Percentiles rank a stretch among this genome's conserved stretches.
phyloP scores from a whole-genome alignment of 2,888 invertebrate genomes.

The Coecobrya sp. region DNA sequence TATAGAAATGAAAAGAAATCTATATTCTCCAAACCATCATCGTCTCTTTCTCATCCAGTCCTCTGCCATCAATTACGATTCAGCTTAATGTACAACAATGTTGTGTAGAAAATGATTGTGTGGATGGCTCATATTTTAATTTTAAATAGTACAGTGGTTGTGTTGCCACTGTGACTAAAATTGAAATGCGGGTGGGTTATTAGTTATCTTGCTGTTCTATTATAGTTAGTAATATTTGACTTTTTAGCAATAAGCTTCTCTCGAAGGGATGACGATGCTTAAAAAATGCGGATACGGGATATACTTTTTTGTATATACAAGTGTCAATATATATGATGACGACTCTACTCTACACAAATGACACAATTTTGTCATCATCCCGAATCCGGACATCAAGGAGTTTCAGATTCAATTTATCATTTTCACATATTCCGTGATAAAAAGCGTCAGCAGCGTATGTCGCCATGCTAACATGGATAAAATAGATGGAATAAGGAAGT shows the following conservation, averaged over 20 bases:
- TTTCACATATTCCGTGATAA: conserved; percentile 46
- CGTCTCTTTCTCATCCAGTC: background rate
- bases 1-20: conserved; percentile 59
- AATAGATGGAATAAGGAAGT: conserved; percentile 42
- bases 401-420: conserved; percentile 86
- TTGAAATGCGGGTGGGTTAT: conserved; percentile 12
- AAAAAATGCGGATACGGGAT: conserved; percentile 8
- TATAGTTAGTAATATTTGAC: conserved; percentile 26
- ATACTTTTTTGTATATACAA: background rate
- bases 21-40: conserved; percentile 13
- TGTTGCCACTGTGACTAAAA: background rate
- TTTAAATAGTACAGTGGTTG: conserved; percentile 7
- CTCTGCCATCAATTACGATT: conserved; percentile 29
- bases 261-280: conserved; percentile 14
- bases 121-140: conserved; percentile 24
- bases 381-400: conserved; percentile 83
- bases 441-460: conserved; percentile 62
- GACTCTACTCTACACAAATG: conserved; percentile 42
- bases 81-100: conserved; percentile 9
- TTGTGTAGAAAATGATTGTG: background rate
- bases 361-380: conserved; percentile 84
- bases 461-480: background rate
- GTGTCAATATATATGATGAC: conserved; percentile 57
- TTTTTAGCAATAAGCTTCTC: background rate
- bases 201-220: background rate